A percentile compares a stretch with the other conserved stretches of the same genome.
phyloP scores from a whole-genome alignment of 2,113 vertebrate species.

The Clarias magur region DNA sequence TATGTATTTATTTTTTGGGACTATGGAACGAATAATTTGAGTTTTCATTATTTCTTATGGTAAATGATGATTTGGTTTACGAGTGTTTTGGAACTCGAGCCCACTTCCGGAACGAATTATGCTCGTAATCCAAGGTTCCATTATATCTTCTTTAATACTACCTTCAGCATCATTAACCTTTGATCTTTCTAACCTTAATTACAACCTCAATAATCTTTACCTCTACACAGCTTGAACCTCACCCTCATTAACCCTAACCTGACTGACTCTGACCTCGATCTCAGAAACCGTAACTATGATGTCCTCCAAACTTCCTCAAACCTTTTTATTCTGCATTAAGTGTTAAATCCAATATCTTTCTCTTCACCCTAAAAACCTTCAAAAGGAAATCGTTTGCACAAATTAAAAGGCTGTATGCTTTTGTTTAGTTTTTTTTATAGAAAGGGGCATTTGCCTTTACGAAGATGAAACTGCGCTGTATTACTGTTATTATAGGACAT shows the following conservation, averaged over 20 bases:
- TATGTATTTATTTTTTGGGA: too few species aligned
- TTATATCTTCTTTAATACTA: not conserved
- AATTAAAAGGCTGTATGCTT: not conserved
- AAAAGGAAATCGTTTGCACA: not conserved
- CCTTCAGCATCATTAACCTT: not conserved
- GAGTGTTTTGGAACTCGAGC: too few species aligned
- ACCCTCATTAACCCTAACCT: not conserved
- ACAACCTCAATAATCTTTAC: not conserved
- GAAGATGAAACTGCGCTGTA: not conserved
- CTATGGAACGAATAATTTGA: too few species aligned
- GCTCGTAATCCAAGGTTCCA: too few species aligned
- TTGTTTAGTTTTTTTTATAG: not conserved
- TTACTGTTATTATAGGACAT: conserved; percentile 6
- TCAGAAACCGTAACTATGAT: not conserved
- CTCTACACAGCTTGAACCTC: not conserved
- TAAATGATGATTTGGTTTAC: too few species aligned
- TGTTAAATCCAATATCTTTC: not conserved
- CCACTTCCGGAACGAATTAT: too few species aligned
- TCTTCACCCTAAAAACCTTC: not conserved
- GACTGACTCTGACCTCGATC: not conserved
- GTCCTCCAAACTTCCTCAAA: not conserved
- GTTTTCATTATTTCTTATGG: too few species aligned
- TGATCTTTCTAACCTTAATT: not conserved
- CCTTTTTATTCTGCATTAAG: not conserved
- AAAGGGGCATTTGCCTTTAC: not conserved